These are phyloP conservation scores for Spialia ferax DNA, from an alignment of 2,888 invertebrate species.

Conservation along the genomic window DNA sequence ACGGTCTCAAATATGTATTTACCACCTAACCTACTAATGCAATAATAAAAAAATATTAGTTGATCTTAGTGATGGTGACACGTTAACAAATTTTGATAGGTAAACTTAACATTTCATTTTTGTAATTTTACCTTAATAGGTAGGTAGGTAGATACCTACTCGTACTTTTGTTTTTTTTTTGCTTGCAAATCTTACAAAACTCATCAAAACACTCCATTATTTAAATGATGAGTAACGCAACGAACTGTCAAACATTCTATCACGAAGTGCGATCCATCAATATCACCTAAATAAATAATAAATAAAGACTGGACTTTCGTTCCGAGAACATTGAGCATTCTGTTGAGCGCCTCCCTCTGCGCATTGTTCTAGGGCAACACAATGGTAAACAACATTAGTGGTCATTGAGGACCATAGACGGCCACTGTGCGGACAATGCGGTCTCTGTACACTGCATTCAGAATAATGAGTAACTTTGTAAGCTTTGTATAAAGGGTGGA, in stretches of 20 bases:
- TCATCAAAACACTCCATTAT: conserved; percentile 19
- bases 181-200: background rate
- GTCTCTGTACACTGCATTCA: conserved; percentile 50
- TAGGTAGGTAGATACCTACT: too few relatives aligned
- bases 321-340: conserved; percentile 11
- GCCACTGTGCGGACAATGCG: conserved; percentile 75
- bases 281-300: conserved; percentile 15
- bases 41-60: too few relatives aligned
- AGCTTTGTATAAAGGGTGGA: conserved; percentile 19
- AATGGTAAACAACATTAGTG: conserved; percentile 70
- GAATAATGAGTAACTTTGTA: conserved; percentile 48
- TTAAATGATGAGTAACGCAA: conserved; percentile 24
- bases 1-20: too few relatives aligned
- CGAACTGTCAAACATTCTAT: conserved; percentile 28
- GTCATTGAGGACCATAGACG: conserved; percentile 53
- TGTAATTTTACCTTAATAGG: too few relatives aligned
- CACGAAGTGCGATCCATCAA: conserved; percentile 29
- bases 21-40: too few relatives aligned
- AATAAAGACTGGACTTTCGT: conserved; percentile 20
- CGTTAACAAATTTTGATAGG: too few relatives aligned
- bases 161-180: background rate
- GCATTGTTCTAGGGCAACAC: conserved; percentile 66
- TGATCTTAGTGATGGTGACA: too few relatives aligned
- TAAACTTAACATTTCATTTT: too few relatives aligned
- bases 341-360: conserved; percentile 25